Evolutionary conservation across 1,140 invertebrate species (phyloP).

Genomic region (Drosophila guanche): DNA sequence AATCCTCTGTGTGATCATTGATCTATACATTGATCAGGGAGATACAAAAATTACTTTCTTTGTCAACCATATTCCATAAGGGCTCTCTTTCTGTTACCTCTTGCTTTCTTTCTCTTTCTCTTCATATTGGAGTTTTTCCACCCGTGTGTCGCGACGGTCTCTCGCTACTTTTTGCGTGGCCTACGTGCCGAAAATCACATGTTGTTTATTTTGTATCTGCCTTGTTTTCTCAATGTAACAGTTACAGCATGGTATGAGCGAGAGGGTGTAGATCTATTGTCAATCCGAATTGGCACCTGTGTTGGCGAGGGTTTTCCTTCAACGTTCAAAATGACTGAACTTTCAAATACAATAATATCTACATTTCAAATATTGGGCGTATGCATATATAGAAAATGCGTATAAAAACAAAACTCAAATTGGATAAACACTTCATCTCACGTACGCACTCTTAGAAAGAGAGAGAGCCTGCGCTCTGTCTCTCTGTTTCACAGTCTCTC

Average conservation of each 20-base stretch:
- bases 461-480: slow-evolving; percentile 39
- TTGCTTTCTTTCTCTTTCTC: slow-evolving; percentile 11
- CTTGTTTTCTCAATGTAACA: slow-evolving; percentile 44
- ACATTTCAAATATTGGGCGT: too few relatives aligned
- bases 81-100: slow-evolving; percentile 3
- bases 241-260: slow-evolving; percentile 41
- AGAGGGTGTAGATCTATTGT: slow-evolving; percentile 31
- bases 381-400: slow-evolving; percentile 46
- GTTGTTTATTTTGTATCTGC: slow-evolving; percentile 63
- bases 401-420: slow-evolving; percentile 41
- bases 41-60: neutral
- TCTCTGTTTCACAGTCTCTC: neutral
- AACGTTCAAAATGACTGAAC: slow-evolving; percentile 10
- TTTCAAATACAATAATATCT: slow-evolving; percentile 25
- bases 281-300: slow-evolving; percentile 17
- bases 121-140: slow-evolving; percentile 36
- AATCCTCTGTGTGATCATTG: too few relatives aligned
- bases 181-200: slow-evolving; percentile 81
- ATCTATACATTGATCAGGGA: neutral
- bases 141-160: slow-evolving; percentile 31
- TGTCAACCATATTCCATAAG: neutral
- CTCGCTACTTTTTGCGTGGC: slow-evolving; percentile 48
- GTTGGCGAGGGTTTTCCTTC: neutral
- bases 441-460: slow-evolving; percentile 28
- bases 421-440: slow-evolving; percentile 29